These are phyloP conservation scores for Xestia ashworthii DNA, from an alignment of 2,888 invertebrate genomes.

Conservation along the genomic window DNA sequence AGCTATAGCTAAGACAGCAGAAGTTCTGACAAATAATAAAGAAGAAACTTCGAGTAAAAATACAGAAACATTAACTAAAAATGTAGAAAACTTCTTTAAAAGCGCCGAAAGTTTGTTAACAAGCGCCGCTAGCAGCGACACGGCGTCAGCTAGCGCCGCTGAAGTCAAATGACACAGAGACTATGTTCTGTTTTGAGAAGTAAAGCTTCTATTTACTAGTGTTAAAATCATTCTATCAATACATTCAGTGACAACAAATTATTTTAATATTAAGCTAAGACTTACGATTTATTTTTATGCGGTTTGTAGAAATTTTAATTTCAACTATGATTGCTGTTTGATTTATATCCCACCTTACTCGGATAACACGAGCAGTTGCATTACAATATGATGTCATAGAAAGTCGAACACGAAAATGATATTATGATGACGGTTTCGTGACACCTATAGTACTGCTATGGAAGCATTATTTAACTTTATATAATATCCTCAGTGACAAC, in stretches of 20 bases:
- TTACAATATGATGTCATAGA: not conserved
- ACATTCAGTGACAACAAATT: constrained; percentile 69
- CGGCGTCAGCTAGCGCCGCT: constrained; percentile 7
- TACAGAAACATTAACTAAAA: constrained; percentile 27
- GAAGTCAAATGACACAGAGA: constrained; percentile 46
- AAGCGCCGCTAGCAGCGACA: constrained; percentile 8
- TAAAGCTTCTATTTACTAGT: constrained; percentile 55
- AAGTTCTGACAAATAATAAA: constrained; percentile 21
- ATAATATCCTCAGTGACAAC: not conserved
- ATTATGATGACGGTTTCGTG: not conserved
- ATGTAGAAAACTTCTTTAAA: constrained; percentile 32
- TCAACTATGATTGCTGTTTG: constrained; percentile 59
- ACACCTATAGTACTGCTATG: not conserved
- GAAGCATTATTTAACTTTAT: not conserved
- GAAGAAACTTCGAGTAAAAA: constrained; percentile 17
- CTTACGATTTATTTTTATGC: constrained; percentile 68
- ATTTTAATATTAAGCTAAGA: constrained; percentile 73
- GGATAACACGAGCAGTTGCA: not conserved
- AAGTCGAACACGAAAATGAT: not conserved
- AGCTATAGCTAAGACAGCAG: not conserved
- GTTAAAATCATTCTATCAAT: constrained; percentile 66
- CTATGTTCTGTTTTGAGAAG: constrained; percentile 45
- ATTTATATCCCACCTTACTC: constrained; percentile 46
- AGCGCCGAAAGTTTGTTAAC: constrained; percentile 16
- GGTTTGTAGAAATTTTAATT: constrained; percentile 70